A percentile compares a stretch with the other conserved stretches of the same genome.
These are phyloP conservation scores for Drosophila nasuta DNA, from an alignment of 1,140 invertebrate genomes.

Conservation along the genomic window DNA sequence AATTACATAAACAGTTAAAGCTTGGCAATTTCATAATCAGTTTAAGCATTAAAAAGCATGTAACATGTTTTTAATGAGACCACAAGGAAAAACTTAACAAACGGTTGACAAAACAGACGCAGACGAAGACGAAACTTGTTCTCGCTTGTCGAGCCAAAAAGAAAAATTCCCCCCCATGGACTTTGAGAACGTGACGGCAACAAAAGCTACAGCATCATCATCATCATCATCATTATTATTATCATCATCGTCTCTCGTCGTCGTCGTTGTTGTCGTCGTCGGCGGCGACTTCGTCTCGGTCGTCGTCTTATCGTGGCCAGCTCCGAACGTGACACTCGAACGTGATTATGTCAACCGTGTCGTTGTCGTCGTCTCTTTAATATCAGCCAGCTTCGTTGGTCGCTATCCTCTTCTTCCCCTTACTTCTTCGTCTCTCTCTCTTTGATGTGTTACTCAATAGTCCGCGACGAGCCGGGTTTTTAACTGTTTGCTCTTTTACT, in stretches of 20 bases:
- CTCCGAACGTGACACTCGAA: constrained; percentile 77
- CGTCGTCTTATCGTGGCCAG: constrained; percentile 49
- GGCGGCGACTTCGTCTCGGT: constrained; percentile 33
- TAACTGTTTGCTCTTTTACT: constrained; percentile 54
- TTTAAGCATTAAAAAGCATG: constrained; percentile 68
- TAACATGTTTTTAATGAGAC: constrained; percentile 80
- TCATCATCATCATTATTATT: constrained; percentile 1
- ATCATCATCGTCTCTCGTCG: no score
- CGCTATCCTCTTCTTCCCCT: background rate
- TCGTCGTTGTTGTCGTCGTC: constrained; percentile 5
- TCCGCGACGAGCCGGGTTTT: constrained; percentile 52
- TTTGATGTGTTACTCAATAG: constrained; percentile 73
- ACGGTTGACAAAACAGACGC: constrained; percentile 41
- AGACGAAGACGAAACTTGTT: constrained; percentile 61
- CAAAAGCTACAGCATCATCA: constrained; percentile 61
- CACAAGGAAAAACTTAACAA: constrained; percentile 42
- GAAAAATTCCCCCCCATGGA: constrained; percentile 21
- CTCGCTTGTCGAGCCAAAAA: constrained; percentile 25
- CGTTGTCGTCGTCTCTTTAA: constrained; percentile 40
- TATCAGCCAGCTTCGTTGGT: constrained; percentile 18
- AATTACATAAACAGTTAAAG: constrained; percentile 75
- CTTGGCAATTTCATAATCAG: constrained; percentile 69
- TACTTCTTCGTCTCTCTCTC: constrained; percentile 4
- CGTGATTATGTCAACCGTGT: constrained; percentile 77
- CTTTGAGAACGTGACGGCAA: constrained; percentile 74